phyloP scores from a whole-genome alignment of 2,888 invertebrate species.

The Penaeus monodon region DNA sequence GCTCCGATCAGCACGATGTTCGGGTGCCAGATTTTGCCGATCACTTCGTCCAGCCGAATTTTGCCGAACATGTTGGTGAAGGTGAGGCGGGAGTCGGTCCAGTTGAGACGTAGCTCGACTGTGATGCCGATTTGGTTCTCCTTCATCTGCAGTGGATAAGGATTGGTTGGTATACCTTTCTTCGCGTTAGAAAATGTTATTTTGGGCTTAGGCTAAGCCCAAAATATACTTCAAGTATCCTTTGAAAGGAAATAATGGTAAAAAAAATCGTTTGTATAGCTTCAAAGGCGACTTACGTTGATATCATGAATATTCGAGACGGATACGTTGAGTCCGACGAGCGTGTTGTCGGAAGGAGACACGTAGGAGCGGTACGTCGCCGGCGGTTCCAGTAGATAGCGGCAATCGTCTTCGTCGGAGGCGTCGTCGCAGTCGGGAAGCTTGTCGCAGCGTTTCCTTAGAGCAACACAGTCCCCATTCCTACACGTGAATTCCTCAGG shows the following conservation, averaged over 20 bases:
- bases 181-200: too few relatives aligned
- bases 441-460: conserved; percentile 45
- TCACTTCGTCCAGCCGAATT: conserved; percentile 22
- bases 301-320: conserved; percentile 50
- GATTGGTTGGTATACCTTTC: too few relatives aligned
- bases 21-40: conserved; percentile 46
- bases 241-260: too few relatives aligned
- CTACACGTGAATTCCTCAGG: conserved; percentile 43
- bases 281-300: conserved; percentile 37
- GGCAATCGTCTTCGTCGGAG: conserved; percentile 50
- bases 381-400: conserved; percentile 35
- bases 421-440: conserved; percentile 46
- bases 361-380: conserved; percentile 41
- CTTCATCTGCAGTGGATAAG: conserved; percentile 24
- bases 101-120: conserved; percentile 18
- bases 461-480: conserved; percentile 39
- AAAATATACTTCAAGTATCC: too few relatives aligned
- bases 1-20: conserved; percentile 33
- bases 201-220: too few relatives aligned
- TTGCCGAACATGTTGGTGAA: conserved; percentile 38
- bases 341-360: conserved; percentile 28
- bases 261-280: too few relatives aligned
- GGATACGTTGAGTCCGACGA: conserved; percentile 23
- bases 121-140: conserved; percentile 43
- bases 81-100: conserved; percentile 43